A percentile compares a stretch with the other conserved stretches of the same genome.
These are phyloP conservation scores for Sympetrum striolatum DNA, from an alignment of 2,888 invertebrate genomes.

Conservation along the genomic window DNA sequence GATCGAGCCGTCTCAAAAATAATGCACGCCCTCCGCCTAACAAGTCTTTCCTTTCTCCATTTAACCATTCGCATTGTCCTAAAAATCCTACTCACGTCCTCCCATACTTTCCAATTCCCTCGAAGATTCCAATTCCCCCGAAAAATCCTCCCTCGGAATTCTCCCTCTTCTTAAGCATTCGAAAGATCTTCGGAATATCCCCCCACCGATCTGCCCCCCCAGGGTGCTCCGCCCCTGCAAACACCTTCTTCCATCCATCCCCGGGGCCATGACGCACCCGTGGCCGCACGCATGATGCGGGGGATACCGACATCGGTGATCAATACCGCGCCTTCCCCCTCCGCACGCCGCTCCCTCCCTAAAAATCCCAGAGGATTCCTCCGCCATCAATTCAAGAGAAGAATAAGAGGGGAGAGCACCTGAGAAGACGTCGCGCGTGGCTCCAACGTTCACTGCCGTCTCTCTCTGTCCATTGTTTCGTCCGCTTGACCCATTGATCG, in stretches of 20 bases:
- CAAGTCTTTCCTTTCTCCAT: not conserved
- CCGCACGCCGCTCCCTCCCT: not conserved
- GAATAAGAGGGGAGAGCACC: not conserved
- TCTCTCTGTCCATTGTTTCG: not conserved
- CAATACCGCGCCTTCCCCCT: not conserved
- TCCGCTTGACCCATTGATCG: not conserved
- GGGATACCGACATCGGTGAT: not conserved
- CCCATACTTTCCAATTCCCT: not conserved
- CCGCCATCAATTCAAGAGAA: not conserved
- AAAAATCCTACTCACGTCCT: not conserved
- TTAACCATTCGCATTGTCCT: not conserved
- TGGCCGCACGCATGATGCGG: not conserved
- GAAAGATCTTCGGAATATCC: not conserved
- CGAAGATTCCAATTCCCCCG: not conserved
- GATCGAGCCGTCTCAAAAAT: not conserved
- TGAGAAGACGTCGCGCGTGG: not conserved
- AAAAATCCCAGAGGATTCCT: not conserved
- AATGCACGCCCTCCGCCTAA: not conserved
- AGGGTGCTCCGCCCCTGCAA: not conserved
- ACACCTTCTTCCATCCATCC: not conserved
- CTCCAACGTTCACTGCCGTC: not conserved
- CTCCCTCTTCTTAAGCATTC: not conserved
- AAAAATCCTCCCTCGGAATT: not conserved
- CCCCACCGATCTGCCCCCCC: not conserved
- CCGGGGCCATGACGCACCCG: not conserved